These are phyloP conservation scores for Clinocottus analis DNA, from an alignment of 2,113 vertebrate genomes.

Conservation along the genomic window DNA sequence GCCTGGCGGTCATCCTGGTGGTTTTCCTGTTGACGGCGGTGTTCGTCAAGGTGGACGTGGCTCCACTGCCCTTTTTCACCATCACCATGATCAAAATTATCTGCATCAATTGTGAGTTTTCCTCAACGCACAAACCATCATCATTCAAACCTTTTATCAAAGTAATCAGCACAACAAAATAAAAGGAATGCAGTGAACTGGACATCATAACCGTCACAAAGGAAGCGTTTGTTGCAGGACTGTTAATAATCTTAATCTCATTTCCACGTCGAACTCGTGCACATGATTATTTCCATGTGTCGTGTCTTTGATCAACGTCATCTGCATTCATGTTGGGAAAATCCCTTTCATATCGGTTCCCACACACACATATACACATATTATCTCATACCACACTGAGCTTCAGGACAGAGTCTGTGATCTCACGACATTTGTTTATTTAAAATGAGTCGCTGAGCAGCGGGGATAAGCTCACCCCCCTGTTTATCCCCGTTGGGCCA, in stretches of 20 bases:
- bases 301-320: slow-evolving; percentile 16
- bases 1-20: slow-evolving; percentile 89
- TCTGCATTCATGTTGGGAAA: slow-evolving; percentile 22
- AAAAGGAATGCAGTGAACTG: not conserved
- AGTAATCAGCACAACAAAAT: too few relatives aligned
- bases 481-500: slow-evolving; percentile 25
- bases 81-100: slow-evolving; percentile 95
- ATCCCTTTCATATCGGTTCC: not conserved
- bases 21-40: slow-evolving; percentile 90
- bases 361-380: not conserved
- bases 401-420: slow-evolving; percentile 30
- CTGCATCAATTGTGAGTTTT: slow-evolving; percentile 95
- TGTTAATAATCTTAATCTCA: too few relatives aligned
- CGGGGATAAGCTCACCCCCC: slow-evolving; percentile 60
- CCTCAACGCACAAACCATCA: not conserved
- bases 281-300: slow-evolving; percentile 23
- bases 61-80: slow-evolving; percentile 87
- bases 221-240: not conserved
- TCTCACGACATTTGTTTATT: slow-evolving; percentile 56
- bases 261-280: not conserved
- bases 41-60: slow-evolving; percentile 89
- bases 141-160: too few relatives aligned
- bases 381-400: slow-evolving; percentile 29
- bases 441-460: slow-evolving; percentile 36
- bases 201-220: not conserved